Evolutionary conservation across 2,888 invertebrate genomes (phyloP).

Genomic region (Chalcis sispes): DNA sequence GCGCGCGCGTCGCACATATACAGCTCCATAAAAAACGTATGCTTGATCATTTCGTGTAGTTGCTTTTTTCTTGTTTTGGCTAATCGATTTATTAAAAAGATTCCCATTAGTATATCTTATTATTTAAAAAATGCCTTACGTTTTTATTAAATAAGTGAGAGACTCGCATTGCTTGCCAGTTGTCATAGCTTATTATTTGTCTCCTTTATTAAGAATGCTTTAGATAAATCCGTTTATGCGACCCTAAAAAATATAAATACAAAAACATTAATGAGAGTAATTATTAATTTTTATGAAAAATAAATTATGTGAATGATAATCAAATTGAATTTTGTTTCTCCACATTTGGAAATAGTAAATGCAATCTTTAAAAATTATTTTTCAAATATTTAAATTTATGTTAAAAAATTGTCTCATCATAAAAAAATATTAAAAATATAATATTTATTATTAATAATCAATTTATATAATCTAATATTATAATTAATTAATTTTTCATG

Average conservation of each 20-base stretch:
- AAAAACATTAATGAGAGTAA: neutral
- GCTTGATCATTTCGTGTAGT: conserved; percentile 55
- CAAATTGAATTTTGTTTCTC: too few relatives aligned
- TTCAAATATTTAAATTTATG: too few relatives aligned
- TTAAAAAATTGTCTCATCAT: too few relatives aligned
- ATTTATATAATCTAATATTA: too few relatives aligned
- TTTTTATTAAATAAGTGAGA: conserved; percentile 72
- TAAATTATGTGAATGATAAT: too few relatives aligned
- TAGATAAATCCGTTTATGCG: conserved; percentile 65
- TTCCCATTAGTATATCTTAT: conserved; percentile 74
- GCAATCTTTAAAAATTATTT: too few relatives aligned
- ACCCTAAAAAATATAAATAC: conserved; percentile 59
- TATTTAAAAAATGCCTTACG: conserved; percentile 73
- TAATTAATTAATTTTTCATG: too few relatives aligned
- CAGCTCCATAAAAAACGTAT: conserved; percentile 57
- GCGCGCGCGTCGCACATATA: conserved; percentile 44
- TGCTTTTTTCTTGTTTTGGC: conserved; percentile 41
- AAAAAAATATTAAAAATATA: too few relatives aligned
- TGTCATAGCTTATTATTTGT: conserved; percentile 64
- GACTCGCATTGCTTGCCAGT: conserved; percentile 57
- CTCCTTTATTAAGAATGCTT: conserved; percentile 65
- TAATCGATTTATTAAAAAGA: conserved; percentile 73
- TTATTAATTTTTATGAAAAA: neutral
- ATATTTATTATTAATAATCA: too few relatives aligned
- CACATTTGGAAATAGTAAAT: too few relatives aligned